Conservation (phyloP, 2,888 invertebrate genomes). For the Mesochorus sp. region DNA sequence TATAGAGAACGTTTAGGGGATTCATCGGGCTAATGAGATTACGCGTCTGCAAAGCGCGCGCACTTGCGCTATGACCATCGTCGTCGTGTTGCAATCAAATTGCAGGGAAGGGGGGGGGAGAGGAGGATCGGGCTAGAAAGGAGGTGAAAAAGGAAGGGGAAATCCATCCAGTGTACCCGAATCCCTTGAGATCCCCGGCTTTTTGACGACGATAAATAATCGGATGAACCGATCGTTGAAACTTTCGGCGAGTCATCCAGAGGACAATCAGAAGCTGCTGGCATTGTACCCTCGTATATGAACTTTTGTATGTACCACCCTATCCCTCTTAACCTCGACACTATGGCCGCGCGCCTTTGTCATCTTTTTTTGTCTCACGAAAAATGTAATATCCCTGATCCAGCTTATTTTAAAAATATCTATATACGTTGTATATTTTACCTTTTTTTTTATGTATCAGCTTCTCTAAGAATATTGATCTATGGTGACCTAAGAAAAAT, state of each 20-base stretch:
- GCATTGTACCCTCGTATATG: constrained; percentile 57
- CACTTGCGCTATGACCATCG: constrained; percentile 29
- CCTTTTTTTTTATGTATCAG: neutral
- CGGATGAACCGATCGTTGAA: constrained; percentile 74
- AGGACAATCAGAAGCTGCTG: constrained; percentile 68
- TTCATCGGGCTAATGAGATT: constrained; percentile 54
- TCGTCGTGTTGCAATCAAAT: neutral
- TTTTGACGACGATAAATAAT: constrained; percentile 79
- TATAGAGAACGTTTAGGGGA: neutral
- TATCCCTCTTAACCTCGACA: constrained; percentile 45
- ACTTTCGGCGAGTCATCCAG: constrained; percentile 73
- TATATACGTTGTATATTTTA: constrained; percentile 13
- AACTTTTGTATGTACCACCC: neutral
- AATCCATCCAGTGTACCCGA: neutral
- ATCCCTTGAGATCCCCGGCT: constrained; percentile 64
- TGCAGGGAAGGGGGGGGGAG: neutral
- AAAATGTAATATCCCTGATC: constrained; percentile 12
- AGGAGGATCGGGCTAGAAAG: neutral
- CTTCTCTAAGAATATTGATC: constrained; percentile 35
- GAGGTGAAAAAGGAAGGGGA: neutral
- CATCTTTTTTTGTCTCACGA: constrained; percentile 28
- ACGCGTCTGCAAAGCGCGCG: constrained; percentile 38
- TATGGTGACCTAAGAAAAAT: constrained; percentile 5
- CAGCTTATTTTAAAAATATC: neutral
- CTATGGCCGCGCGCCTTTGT: constrained; percentile 58